Evolutionary conservation across 2,797 vertebrate species (phyloP).

Genomic region (Picus viridis): DNA sequence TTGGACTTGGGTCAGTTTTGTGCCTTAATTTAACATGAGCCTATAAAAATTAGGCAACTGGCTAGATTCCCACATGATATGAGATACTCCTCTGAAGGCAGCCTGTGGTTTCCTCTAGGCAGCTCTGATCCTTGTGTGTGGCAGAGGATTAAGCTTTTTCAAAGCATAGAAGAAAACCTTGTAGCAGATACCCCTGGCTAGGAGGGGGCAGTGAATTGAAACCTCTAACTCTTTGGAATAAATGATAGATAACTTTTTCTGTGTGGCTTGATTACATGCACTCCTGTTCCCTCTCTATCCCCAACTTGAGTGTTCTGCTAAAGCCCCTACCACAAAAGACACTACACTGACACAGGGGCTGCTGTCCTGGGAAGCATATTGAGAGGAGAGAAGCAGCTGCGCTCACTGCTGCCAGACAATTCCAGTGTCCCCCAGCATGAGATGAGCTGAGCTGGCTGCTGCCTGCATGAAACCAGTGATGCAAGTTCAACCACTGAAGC

Average conservation of each 20-base stretch:
- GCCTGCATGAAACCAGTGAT: background rate
- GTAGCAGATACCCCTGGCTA: background rate
- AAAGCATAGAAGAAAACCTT: background rate
- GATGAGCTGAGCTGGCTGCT: background rate
- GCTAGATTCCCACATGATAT: background rate
- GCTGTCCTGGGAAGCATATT: fast-evolving
- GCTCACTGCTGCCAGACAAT: background rate
- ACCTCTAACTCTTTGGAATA: background rate
- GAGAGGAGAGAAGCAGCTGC: background rate
- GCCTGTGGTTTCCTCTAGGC: background rate
- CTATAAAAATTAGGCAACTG: background rate
- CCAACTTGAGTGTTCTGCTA: fast-evolving
- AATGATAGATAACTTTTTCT: background rate
- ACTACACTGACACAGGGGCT: fast-evolving
- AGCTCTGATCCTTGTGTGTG: background rate
- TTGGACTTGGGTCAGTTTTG: background rate
- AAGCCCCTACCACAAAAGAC: fast-evolving
- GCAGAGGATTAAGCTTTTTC: background rate
- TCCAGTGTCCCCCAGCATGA: background rate
- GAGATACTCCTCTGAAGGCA: background rate
- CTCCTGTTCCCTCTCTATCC: background rate
- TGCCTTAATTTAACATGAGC: background rate
- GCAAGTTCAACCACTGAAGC: background rate
- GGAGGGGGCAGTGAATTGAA: background rate
- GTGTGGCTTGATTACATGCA: background rate